Evolutionary conservation across 2,113 vertebrate genomes (phyloP).

Genomic region (Albula goreensis): DNA sequence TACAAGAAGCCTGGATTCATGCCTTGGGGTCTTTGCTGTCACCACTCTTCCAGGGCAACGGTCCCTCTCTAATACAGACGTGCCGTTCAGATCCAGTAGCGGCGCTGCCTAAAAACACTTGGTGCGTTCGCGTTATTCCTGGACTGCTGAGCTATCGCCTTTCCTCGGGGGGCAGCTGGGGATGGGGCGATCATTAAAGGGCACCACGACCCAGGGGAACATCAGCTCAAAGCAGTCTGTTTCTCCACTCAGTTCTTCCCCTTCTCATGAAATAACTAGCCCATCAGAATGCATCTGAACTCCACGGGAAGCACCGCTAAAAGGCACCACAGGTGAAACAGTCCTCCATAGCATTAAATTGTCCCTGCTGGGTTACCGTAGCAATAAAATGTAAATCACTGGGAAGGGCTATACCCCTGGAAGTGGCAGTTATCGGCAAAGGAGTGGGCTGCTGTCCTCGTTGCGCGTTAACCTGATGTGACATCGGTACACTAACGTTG

Average conservation of each 20-base stretch:
- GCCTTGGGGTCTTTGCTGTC: constrained; percentile 51
- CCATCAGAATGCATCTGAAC: background rate
- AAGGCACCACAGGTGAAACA: background rate
- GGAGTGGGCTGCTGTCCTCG: constrained; percentile 42
- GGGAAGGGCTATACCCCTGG: background rate
- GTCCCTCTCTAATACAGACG: too few relatives aligned
- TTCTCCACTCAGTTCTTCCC: background rate
- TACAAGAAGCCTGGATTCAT: constrained; percentile 68
- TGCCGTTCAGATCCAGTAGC: constrained; percentile 4
- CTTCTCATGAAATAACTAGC: background rate
- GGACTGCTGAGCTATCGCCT: background rate
- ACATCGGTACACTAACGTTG: constrained; percentile 51
- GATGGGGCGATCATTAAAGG: background rate
- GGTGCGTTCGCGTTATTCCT: background rate
- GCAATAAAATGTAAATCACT: background rate
- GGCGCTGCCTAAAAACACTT: background rate
- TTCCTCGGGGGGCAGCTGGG: background rate
- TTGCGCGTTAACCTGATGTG: constrained; percentile 54
- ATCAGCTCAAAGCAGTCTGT: background rate
- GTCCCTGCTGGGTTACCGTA: background rate
- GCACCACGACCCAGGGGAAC: background rate
- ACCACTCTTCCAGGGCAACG: background rate
- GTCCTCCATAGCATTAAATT: background rate
- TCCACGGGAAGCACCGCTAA: background rate
- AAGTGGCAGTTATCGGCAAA: background rate